A percentile compares a stretch with the other conserved stretches of the same genome.
Evolutionary conservation across 2,797 vertebrate species (phyloP).

Genomic region (Hemitrygon akajei): DNA sequence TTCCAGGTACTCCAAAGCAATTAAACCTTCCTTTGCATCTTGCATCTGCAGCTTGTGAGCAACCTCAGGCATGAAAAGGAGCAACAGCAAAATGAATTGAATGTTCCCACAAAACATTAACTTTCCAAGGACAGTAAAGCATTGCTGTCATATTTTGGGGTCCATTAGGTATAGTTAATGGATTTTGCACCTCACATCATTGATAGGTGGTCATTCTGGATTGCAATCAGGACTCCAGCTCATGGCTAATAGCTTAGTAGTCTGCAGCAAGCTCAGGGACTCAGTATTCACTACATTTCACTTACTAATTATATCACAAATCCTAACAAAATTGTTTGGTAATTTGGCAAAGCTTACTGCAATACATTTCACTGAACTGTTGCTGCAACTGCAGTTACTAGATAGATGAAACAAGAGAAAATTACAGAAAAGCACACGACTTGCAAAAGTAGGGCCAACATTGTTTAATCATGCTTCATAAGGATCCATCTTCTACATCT

Average conservation of each 20-base stretch:
- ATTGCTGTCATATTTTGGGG: not conserved
- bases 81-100: not conserved
- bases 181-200: not conserved
- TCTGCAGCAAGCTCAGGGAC: not conserved
- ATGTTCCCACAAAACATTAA: not conserved
- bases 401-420: not conserved
- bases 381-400: not conserved
- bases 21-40: not conserved
- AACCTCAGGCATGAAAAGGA: not conserved
- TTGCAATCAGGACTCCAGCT: not conserved
- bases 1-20: not conserved
- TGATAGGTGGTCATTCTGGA: not conserved
- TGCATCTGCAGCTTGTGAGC: not conserved
- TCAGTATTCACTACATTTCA: not conserved
- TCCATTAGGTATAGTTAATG: not conserved
- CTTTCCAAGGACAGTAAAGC: not conserved
- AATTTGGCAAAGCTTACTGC: not conserved
- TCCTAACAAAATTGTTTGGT: not conserved
- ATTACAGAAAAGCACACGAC: not conserved
- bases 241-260: not conserved
- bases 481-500: not conserved
- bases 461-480: not conserved
- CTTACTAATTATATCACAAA: not conserved
- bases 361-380: not conserved
- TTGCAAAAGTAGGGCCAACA: not conserved